A percentile compares a stretch with the other conserved stretches of the same genome.
Evolutionary conservation across 2,113 vertebrate genomes (phyloP).

Genomic region (Struthidea cinerea): DNA sequence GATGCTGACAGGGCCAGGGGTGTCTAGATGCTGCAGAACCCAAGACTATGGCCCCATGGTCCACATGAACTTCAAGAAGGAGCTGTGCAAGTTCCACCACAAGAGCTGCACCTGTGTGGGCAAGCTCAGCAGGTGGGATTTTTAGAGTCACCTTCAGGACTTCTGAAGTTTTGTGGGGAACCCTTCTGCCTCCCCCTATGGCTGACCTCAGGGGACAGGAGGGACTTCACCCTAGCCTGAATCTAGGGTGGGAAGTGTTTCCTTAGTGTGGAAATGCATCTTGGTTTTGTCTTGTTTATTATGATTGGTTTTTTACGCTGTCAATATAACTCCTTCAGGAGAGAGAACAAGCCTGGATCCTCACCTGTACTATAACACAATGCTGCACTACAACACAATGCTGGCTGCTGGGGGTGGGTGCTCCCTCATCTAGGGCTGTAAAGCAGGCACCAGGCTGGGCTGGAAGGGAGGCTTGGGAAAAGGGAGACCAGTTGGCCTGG

Average conservation of each 20-base stretch:
- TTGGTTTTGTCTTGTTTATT: not conserved
- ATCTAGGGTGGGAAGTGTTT: not conserved
- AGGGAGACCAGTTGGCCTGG: not conserved
- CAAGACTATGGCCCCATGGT: not conserved
- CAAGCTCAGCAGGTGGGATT: not conserved
- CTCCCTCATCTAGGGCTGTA: not conserved
- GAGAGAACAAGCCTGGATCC: not conserved
- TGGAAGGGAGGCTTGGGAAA: not conserved
- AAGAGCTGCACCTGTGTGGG: not conserved
- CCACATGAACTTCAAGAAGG: not conserved
- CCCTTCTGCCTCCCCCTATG: not conserved
- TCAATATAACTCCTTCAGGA: not conserved
- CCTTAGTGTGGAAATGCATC: not conserved
- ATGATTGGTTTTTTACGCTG: accelerated
- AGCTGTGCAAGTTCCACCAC: not conserved
- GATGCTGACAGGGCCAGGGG: not conserved
- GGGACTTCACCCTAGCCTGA: not conserved
- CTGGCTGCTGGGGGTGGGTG: not conserved
- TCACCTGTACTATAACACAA: not conserved
- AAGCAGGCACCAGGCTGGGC: not conserved
- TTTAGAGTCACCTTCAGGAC: not conserved
- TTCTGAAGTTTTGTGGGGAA: not conserved
- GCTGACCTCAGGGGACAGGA: not conserved
- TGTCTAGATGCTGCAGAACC: not conserved
- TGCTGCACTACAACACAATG: not conserved